Evolutionary conservation across 1,140 invertebrate species (phyloP).

Genomic region (Pinna nobilis): DNA sequence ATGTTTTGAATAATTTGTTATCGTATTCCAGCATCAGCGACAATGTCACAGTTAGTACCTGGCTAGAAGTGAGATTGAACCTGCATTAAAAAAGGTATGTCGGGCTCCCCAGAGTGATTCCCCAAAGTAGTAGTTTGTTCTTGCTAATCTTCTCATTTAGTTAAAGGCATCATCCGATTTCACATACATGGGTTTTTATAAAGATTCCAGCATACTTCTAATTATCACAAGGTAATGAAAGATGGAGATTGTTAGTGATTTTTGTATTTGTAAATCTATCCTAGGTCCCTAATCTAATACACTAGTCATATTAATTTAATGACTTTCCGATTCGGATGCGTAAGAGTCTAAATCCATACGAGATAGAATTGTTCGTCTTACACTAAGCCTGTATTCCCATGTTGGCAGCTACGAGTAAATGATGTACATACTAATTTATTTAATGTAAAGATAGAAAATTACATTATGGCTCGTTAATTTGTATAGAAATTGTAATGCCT

Average conservation of each 20-base stretch:
- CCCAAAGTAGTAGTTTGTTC: slow-evolving; percentile 13
- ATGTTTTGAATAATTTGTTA: background rate
- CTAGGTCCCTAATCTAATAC: slow-evolving; percentile 46
- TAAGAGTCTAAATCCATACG: slow-evolving; percentile 20
- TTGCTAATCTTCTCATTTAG: slow-evolving; percentile 20
- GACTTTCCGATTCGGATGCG: slow-evolving; percentile 40
- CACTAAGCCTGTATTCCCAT: slow-evolving; percentile 34
- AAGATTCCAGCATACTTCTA: background rate
- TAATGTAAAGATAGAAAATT: slow-evolving; percentile 50
- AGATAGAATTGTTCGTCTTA: slow-evolving; percentile 27
- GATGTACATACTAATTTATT: slow-evolving; percentile 50
- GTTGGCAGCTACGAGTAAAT: slow-evolving; percentile 30
- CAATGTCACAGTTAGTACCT: slow-evolving; percentile 8
- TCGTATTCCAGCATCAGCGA: background rate
- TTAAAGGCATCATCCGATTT: slow-evolving; percentile 1
- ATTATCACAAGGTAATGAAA: slow-evolving; percentile 45
- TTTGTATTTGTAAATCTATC: slow-evolving; percentile 50
- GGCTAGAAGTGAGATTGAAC: slow-evolving; percentile 12
- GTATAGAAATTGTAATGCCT: slow-evolving; percentile 44
- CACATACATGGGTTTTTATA: slow-evolving; percentile 4
- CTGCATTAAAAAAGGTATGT: background rate
- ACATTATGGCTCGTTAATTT: slow-evolving; percentile 51
- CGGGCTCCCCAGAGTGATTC: background rate
- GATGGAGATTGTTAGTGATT: slow-evolving; percentile 36
- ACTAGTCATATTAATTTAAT: slow-evolving; percentile 46